Conservation (phyloP, 2,797 vertebrate species). For the Hoplostethus mediterraneus region DNA sequence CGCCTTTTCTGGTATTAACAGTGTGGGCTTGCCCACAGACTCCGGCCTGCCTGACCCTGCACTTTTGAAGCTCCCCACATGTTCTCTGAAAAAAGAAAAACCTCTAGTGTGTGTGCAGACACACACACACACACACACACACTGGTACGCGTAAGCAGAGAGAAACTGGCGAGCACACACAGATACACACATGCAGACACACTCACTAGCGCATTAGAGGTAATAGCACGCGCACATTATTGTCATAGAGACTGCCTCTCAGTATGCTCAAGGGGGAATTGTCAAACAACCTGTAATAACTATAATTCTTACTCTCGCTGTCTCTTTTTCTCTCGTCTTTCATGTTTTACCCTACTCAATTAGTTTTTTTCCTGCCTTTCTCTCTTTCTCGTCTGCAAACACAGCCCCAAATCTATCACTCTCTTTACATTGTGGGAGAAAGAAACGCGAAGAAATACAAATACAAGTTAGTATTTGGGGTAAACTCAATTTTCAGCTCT, state of each 20-base stretch:
- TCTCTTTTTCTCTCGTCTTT: not conserved
- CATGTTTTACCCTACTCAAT: not conserved
- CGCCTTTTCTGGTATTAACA: constrained; percentile 13
- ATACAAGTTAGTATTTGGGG: no score
- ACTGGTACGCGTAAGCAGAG: no score
- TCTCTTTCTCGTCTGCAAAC: not conserved
- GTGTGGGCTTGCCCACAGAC: constrained; percentile 24
- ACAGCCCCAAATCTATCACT: no score
- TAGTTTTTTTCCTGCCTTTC: not conserved
- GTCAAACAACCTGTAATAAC: constrained; percentile 11
- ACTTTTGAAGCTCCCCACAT: constrained; percentile 1
- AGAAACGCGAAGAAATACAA: no score
- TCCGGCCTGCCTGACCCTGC: not conserved
- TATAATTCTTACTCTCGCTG: not conserved
- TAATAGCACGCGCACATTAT: not conserved
- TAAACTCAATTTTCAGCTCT: no score
- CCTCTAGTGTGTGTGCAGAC: not conserved
- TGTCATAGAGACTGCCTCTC: constrained; percentile 36
- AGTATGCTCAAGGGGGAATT: not conserved
- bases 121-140: not conserved
- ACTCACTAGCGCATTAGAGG: constrained; percentile 10
- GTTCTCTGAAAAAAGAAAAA: not conserved
- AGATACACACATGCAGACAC: not conserved
- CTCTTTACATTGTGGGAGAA: no score
- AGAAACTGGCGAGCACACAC: no score